Base-by-base conservation (phyloP, 92 coral and sea anemone species). In the Virgularia gustaviana region DNA sequence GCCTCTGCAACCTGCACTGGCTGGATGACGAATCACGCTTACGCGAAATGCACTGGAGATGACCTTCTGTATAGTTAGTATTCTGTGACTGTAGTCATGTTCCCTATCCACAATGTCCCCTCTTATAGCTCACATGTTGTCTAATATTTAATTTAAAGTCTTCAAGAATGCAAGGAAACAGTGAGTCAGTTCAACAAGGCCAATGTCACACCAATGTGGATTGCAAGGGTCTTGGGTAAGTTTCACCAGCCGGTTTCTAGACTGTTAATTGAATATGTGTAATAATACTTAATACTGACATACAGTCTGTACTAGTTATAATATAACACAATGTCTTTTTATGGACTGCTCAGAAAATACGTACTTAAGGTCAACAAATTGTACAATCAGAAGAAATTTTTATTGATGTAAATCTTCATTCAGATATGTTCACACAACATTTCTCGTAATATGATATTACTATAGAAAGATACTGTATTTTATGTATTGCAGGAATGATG, bases 211-310 rank as follows among this genome's bases (percentile, higher is more conserved):
- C 83, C 98, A 59, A 83, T 88, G 42, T 78, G 91, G 23, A 79
- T 92, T 37, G 98, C 98, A 28, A 92, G 88, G 78, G 96, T 81
- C 49, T 65, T 92, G 56, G 94, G 98, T 92, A 68, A 78, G 90
- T 43, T 56, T 30, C n/a, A n/a, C n/a, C n/a, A n/a, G n/a, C n/a
- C n/a, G n/a, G n/a, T 42, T 19, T 6, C 20, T 20, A 16, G 12
- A 29, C 29, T 13, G 9, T 47, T 45, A 34, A 0, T 2, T 41
- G 74, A 44, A 43, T 27, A 35, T 35, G 16, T 28, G 43, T 27
- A 18, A 61, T 61, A 16, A 58, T 31, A n/a, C 30, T 3, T n/a
- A 18, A 9, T 15, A 58, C 18, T 19, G 6, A 32, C 9, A 24
- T 8, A 32, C 25, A 0, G n/a, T 7, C 55, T 3, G 2, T 23